These are phyloP conservation scores for Gadopsis bispinosus DNA, from an alignment of 2,797 vertebrate species.

Conservation along the genomic window DNA sequence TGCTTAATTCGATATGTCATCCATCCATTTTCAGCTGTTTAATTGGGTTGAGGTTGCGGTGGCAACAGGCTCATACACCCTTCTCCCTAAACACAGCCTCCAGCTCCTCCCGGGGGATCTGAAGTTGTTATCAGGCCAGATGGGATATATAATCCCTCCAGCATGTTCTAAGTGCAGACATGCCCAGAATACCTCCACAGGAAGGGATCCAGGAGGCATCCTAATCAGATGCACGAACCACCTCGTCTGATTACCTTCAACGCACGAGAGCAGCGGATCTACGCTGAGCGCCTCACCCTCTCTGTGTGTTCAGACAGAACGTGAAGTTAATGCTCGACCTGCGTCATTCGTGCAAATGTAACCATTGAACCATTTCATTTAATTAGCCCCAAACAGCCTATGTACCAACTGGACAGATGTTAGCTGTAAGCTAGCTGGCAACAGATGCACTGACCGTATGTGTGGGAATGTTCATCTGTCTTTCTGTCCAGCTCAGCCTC, in stretches of 20 bases:
- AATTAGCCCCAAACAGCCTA: not conserved
- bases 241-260: not conserved
- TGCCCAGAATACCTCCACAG: conserved; percentile 2
- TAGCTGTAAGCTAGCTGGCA: not conserved
- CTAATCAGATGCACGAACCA: not conserved
- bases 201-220: not conserved
- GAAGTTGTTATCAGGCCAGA: not conserved
- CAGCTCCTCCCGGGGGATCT: not conserved
- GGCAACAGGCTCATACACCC: not conserved
- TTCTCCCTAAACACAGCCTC: not conserved
- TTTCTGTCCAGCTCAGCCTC: not conserved
- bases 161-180: conserved; percentile 13
- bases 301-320: not conserved
- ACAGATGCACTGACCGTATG: not conserved
- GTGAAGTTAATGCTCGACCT: not conserved
- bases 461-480: not conserved
- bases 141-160: too few species aligned
- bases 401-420: not conserved
- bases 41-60: not conserved
- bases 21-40: not conserved
- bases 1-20: not conserved
- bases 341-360: not conserved
- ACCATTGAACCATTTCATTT: not conserved
- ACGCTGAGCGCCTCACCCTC: not conserved
- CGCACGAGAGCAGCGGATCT: not conserved